Base-by-base conservation (phyloP, 2,113 vertebrate genomes). In the Oncorhynchus gorbuscha region DNA sequence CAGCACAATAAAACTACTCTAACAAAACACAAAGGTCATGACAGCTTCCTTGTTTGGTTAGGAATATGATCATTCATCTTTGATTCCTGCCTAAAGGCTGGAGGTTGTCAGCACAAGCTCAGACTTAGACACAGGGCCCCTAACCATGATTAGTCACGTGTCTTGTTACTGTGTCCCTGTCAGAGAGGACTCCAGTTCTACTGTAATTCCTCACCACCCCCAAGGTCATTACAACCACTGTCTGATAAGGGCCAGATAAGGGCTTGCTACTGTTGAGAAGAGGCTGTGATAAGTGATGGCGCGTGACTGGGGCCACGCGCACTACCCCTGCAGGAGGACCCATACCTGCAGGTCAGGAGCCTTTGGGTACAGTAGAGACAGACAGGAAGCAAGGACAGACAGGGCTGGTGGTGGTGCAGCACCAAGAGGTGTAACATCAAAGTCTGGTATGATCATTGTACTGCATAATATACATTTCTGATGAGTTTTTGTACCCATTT, bases 231-330 rank as follows among this genome's bases (percentile, higher is more conserved):
- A 84, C 75, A 74, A 62, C 72, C 78, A 78, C n/a, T 69, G 77
- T 39, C 59, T 65, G 88, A 91, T 89, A 92, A 90, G 79, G 55
- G 62, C 8, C 13, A 61, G 90, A 90, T 89, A 88, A 84, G 20
- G 1, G 13, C 28, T 48, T 1, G 74, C 86, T 83, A 83, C 90
- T 81, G 79, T 85, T 82, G 51, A 79, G 62, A 65, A 32, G 82
- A 86, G 58, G 59, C 24, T 77, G 62, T 83, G 84, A 90, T 89
- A 90, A 89, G 81, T 20, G 7, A 65, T 14, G 8, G 66, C 30
- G 32, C 49, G 74, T 59, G 65, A 51, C 30, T 61, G 72, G 39
- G 67, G 82, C 72, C 73, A 71, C 67, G 4, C 32, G 14, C 20
- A 18, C 30, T 62, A n/a, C 18, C n/a, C n/a, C 20, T 22, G n/a